Evolutionary conservation across 2,113 vertebrate genomes (phyloP), one percentile per base, ranked within the genome.

Genomic region (Formicarius rufipectus): DNA sequence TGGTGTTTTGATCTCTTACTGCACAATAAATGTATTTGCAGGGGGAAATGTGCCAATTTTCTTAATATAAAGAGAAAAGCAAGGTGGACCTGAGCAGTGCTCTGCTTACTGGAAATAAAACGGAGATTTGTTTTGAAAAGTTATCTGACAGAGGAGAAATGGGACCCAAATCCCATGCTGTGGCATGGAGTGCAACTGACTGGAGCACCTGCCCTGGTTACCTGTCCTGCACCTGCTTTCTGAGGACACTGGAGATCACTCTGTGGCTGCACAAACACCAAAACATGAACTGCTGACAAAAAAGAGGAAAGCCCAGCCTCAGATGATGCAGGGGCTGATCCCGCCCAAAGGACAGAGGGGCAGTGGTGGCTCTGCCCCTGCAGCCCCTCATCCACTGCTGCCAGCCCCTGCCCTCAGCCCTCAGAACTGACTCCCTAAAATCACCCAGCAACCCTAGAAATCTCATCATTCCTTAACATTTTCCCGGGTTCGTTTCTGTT

Each of bases 1-100:
- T 55, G 77, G 49, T 92, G 96, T 92, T 96, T 97, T 92, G 96
- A 96, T 97, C 94, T 93, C 93, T 95, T 76, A 72, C 91, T 52
- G 75, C 94, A 84, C 96, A 94, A 96, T 84, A 94, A 91, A 91
- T 42, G 45, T 69, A 84, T 94, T 95, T 97, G 69, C 56, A 74
- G 77, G 40, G 83, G 71, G 85, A 93, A 84, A 90, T 58, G 90
- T 77, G 85, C 75, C 94, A 33, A 11, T 95, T 95, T 95, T 91
- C 82, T 81, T 56, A 60, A 76, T 69, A 90, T 58, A 81, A 95
- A 75, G 81, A 73, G 89, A 63, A 76, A 35, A 53, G 25, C 30
- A 23, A 90, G 73, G 60, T 16, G 53, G 50, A 78, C 50, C 59
- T 12, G 23, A 37, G 64, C 33, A 87, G 59, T 1, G 4, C 5